Evolutionary conservation across 2,888 invertebrate species (phyloP).

Genomic region (Lissocephala sabroskyi): DNA sequence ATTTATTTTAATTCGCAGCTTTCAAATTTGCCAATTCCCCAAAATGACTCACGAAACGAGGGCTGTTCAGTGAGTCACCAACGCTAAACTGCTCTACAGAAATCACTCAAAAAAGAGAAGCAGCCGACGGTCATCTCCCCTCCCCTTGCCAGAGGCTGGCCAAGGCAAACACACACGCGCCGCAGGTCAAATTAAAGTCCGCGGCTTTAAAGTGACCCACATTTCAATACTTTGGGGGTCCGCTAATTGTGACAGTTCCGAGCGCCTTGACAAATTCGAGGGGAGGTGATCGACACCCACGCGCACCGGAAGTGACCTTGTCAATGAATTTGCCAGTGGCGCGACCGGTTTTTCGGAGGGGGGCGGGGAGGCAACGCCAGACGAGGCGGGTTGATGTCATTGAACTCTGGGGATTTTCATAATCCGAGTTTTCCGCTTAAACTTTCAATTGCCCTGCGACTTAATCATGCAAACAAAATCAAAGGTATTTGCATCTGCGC

Average conservation of each 20-base stretch:
- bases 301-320: constrained; percentile 58
- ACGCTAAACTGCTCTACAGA: too few species aligned
- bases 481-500: constrained; percentile 46
- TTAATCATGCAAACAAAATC: constrained; percentile 32
- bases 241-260: constrained; percentile 38
- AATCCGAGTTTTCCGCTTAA: constrained; percentile 28
- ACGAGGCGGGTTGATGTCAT: too few species aligned
- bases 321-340: constrained; percentile 33
- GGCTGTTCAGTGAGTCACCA: too few species aligned
- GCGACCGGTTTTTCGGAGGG: constrained; percentile 31
- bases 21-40: too few species aligned
- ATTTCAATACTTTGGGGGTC: constrained; percentile 23
- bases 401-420: constrained; percentile 34
- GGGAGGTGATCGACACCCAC: constrained; percentile 64
- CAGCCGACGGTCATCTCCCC: too few species aligned
- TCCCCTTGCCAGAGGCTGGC: too few species aligned
- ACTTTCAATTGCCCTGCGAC: constrained; percentile 39
- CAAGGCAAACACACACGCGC: too few species aligned
- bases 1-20: too few species aligned
- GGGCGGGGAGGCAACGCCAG: too few species aligned
- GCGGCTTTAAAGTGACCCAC: constrained; percentile 51
- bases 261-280: constrained; percentile 46
- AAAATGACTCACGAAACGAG: too few species aligned
- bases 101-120: too few species aligned
- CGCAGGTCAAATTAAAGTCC: constrained; percentile 12